Conservation (phyloP, 2,113 vertebrate genomes). For the Sinosuthora webbiana region DNA sequence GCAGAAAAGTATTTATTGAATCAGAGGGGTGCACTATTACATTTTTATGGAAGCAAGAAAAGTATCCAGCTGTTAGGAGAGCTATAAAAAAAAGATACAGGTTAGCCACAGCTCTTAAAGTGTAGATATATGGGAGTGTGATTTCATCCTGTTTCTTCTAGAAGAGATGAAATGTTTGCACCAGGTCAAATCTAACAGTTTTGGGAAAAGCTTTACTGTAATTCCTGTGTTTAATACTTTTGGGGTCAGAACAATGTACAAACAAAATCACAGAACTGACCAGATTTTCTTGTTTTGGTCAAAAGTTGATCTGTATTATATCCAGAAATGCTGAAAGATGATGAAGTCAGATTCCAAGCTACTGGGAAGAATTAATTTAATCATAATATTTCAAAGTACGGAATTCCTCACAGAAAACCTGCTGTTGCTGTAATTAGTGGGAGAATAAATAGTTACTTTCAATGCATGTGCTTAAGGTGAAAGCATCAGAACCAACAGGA, state of each 20-base stretch:
- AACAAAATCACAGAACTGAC: background rate
- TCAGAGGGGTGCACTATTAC: background rate
- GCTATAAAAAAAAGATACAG: constrained; percentile 28
- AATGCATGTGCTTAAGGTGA: background rate
- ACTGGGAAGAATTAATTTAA: background rate
- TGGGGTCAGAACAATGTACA: background rate
- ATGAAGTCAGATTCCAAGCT: background rate
- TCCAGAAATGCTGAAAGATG: background rate
- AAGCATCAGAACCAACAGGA: background rate
- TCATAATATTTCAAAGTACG: background rate
- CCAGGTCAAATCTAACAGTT: background rate
- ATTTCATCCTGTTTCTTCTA: background rate
- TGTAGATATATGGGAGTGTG: background rate
- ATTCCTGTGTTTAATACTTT: background rate
- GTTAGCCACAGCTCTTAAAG: constrained; percentile 34
- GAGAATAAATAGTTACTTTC: background rate
- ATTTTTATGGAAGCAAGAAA: constrained; percentile 34
- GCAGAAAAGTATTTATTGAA: background rate
- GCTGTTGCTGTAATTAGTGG: background rate
- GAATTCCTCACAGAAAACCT: background rate
- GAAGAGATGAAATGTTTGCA: background rate
- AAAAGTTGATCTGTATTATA: background rate
- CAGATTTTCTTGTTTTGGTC: background rate
- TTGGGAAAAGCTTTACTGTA: background rate
- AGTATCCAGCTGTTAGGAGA: constrained; percentile 42